Base-by-base conservation (phyloP, 2,113 vertebrate species). In the Neodon shergylaensis region DNA sequence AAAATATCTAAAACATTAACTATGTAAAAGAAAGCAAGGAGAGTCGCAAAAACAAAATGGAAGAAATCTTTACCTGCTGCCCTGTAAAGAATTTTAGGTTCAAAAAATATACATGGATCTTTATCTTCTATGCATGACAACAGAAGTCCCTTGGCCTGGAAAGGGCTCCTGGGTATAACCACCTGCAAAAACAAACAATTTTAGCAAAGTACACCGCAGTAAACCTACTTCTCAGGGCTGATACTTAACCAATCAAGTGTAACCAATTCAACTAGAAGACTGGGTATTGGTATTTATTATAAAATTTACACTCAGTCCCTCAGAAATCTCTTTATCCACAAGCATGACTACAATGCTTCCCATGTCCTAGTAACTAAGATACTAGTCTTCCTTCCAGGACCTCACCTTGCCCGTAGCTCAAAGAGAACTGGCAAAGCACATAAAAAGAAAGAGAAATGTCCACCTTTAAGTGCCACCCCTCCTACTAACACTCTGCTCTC, bases 41-140 rank as follows among this genome's bases (percentile, higher is more conserved):
- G 12, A 85, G 16, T 95, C 61, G 86, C 42, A 96, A 93, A 81
- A 65, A 95, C 74, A 68, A 96, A 86, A 95, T 24, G 94, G 81
- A 96, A 36, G 39, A 97, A 97, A 88, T 22, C 13, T 98, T 99
- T 98, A 99, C 99, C 99, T 99, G 99, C 99, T 98, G 99, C 99
- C 98, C 99, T 99, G 98, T 99, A 99, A 94, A 99, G 99, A 98
- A 99, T 99, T 99, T 99, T 99, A 97, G 99, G 99, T 98, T 99
- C 99, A 98, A 99, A 99, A 98, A 99, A 99, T 98, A 99, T 99
- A 96, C 99, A 99, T 81, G 99, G 99, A 97, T 99, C 99, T 97
- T 99, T 97, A 98, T 99, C 99, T 85, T 99, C 99, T 94, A 99
- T 99, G 98, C 99, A 99, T 22, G 99, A 99, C 65, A 99, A 98